Evolutionary conservation across 1,140 invertebrate genomes (phyloP).

Genomic region (Schlechtendalia chinensis): DNA sequence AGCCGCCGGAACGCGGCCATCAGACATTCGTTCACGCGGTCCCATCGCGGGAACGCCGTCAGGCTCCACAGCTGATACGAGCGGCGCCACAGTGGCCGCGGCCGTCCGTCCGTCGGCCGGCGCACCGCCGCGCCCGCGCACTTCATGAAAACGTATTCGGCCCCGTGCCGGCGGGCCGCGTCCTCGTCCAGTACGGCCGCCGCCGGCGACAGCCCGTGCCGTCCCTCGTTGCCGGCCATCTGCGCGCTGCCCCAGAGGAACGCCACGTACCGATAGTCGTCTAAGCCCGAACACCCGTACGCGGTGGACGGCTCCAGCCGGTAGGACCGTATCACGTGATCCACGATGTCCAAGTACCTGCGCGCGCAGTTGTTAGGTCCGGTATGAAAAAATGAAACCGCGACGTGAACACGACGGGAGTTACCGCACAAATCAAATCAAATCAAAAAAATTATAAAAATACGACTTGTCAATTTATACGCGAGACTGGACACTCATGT

Average conservation of each 20-base stretch:
- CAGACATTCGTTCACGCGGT: conserved; percentile 10
- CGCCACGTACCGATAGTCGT: background rate
- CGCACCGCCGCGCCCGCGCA: background rate
- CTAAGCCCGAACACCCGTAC: background rate
- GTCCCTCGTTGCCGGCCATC: background rate
- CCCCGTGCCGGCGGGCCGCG: background rate
- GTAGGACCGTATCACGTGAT: background rate
- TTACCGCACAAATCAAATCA: too few relatives aligned
- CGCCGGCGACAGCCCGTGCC: background rate
- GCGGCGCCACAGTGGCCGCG: background rate
- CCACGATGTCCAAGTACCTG: background rate
- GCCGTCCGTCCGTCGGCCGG: background rate
- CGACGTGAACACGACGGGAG: too few relatives aligned
- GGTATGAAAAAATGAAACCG: too few relatives aligned
- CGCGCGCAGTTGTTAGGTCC: too few relatives aligned
- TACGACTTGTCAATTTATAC: too few relatives aligned
- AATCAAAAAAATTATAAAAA: too few relatives aligned
- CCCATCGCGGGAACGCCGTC: background rate
- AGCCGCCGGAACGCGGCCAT: background rate
- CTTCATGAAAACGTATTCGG: background rate
- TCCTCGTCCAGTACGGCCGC: background rate
- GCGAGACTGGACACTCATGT: too few relatives aligned
- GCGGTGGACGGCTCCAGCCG: too few relatives aligned
- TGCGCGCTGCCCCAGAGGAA: background rate
- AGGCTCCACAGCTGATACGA: conserved; percentile 20